Evolutionary conservation across 2,888 invertebrate species (phyloP), one percentile per base, ranked within the genome.

Genomic region (Shargacucullia verbasci): DNA sequence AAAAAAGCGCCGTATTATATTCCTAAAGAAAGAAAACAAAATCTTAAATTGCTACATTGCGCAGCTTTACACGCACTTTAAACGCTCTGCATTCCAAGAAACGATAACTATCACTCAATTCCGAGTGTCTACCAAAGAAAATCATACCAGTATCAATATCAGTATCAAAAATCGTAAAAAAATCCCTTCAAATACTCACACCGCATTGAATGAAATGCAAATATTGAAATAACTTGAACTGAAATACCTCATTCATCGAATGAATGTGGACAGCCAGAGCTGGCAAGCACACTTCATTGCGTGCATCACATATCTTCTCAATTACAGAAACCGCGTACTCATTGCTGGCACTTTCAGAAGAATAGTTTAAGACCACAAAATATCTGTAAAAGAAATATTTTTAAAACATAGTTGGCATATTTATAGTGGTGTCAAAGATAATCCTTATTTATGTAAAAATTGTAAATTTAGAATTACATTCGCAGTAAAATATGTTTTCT

Each of bases 231-330:
- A 67, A 58, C 70, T 67, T 54, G 29, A 58, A 38, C 39, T 37
- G 29, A 35, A 62, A 69, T 66, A 68, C 84, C 79, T 82, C 79
- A 54, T 75, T 74, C 11, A 84, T 43, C 9, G 45, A 54, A 15
- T 60, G 63, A 27, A 73, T 37, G 29, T 64, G 79, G 48, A 80
- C 73, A 7, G 46, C 31, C 62, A 87, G 61, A 9, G 79, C 82
- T 2, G 85, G 85, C 11, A 86, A 64, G 10, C 79, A 70, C n/a
- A 79, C 70, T 12, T 84, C 79, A 20, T 71, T 79, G n/a, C 86
- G 74, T 1, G 77, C 68, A 49, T 77, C 69, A 54, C 85, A 87
- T 52, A 87, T 82, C 44, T 72, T 80, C 34, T 84, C 80, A 27
- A 57, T 64, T 8, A 78, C 78, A 1, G 85, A 79, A 9, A 65